Evolutionary conservation across 2,888 invertebrate species (phyloP), one percentile per base, ranked within the genome.

Genomic region (Scaeva pyrastri): DNA sequence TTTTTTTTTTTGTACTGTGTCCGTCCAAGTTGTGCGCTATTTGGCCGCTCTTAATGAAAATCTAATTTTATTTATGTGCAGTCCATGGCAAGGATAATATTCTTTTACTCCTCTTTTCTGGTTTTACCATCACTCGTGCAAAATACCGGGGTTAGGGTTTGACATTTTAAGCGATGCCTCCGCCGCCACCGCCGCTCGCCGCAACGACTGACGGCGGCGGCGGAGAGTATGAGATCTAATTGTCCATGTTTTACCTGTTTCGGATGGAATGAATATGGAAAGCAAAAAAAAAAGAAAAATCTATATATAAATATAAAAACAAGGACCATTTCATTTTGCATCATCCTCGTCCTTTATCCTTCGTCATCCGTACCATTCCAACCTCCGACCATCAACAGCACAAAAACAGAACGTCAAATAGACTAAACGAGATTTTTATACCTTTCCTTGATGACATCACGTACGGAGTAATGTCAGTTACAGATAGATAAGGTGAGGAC

Each of bases 401-500:
- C 1, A 23, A 39, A 52, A 55, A 41, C 21, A 70, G 43, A 90
- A 90, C 90, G 91, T 90, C 91, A 90, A 90, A 90, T 89, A 90
- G 90, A 90, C 90, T 90, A 90, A 90, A 90, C 90, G 90, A 90
- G 90, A 89, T 90, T 90, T 90, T 90, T 82, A 68, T 68, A 82
- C 86, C 82, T 82, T 74, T 82, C 21, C 82, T 78, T 86, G 86
- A 86, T 86, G 86, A 78, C 74, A 86, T 86, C 86, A 86, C 86
- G 86, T 86, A 77, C 77, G 43, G 55, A 64, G 73, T 52, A 62
- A 86, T 81, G 72, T 76, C 72, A 75, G 60, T 52, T 23, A 74
- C 68, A 62, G 23, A 39, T 5, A 21, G 48, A 19, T 62, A 45
- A 66, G 19, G 21, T 50, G 52, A 52, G 43, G 71, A 12, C 19